A percentile compares a stretch with the other conserved stretches of the same genome.
phyloP scores from a whole-genome alignment of 2,113 vertebrate genomes.

The Embiotoca jacksoni region DNA sequence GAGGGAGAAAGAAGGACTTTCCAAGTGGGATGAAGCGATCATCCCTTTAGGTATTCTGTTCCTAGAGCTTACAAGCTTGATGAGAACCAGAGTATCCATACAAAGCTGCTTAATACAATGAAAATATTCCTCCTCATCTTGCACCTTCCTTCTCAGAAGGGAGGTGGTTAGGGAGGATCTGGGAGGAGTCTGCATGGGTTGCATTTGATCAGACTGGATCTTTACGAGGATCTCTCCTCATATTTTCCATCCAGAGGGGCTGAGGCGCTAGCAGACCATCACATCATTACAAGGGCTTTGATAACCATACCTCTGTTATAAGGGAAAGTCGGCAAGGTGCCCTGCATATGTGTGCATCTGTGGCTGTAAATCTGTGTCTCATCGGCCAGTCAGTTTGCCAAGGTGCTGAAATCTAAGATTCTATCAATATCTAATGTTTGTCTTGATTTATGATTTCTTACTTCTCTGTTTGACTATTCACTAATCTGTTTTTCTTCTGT shows the following conservation, averaged over 20 bases:
- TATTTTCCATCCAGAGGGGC: constrained; percentile 74
- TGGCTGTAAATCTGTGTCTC: constrained; percentile 18
- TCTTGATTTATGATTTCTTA: constrained; percentile 1
- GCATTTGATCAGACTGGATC: constrained; percentile 73
- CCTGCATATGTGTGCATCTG: constrained; percentile 21
- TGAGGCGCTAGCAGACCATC: constrained; percentile 83
- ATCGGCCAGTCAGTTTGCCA: constrained; percentile 41
- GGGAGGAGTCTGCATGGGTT: constrained; percentile 52
- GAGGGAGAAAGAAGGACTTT: constrained; percentile 57
- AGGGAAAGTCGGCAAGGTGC: constrained; percentile 71
- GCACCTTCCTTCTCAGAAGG: constrained; percentile 41
- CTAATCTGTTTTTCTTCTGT: background rate
- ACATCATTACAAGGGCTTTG: constrained; percentile 77
- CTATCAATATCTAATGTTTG: constrained; percentile 32
- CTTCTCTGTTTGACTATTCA: background rate
- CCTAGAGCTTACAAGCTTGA: constrained; percentile 53
- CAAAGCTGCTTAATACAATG: constrained; percentile 48
- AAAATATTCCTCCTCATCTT: constrained; percentile 49
- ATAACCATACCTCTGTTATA: constrained; percentile 72
- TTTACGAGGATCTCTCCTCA: constrained; percentile 64
- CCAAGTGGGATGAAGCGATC: constrained; percentile 57
- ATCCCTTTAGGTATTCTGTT: constrained; percentile 47
- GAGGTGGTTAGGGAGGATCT: background rate
- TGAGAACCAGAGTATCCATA: constrained; percentile 38
- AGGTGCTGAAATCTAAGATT: constrained; percentile 45